Evolutionary conservation across 2,888 invertebrate genomes (phyloP), one percentile per base, ranked within the genome.

Genomic region (Cacoxenus indagator): DNA sequence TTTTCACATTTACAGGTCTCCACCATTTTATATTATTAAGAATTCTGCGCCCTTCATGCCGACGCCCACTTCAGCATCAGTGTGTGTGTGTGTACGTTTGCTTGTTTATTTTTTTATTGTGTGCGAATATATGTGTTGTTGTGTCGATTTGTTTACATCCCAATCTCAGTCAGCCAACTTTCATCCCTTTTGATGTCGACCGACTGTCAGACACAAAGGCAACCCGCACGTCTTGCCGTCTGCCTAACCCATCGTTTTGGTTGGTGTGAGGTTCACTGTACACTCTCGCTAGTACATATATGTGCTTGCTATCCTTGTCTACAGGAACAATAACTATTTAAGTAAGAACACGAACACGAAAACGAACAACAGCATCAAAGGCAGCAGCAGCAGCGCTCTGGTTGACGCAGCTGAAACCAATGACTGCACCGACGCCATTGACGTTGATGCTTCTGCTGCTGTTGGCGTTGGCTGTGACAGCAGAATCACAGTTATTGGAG

Each of bases 401-500:
- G 31, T 31, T 31, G 31, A 31, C 9, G 31, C n/a, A n/a, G n/a
- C 31, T 9, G 31, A 70, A 64, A 55, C 19, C 59, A 59, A 24
- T 55, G 70, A 48, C 24, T 69, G 22, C 59, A 51, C 37, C 31
- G 3, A 43, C 70, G 65, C 14, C 66, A 29, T 37, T 68, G 51
- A 17, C 61, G 66, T 66, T 70, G 73, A 26, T 24, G 73, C n/a
- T 55, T 45, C n/a, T 19, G 66, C 64, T 55, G 64, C 11, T 62
- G 51, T 26, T 48, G 27, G 43, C 54, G 55, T 26, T 65, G 17
- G 37, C 31, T 72, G 71, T 70, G 71, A 70, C 78, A 75, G 76
- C 82, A 81, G 78, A 79, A 83, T 80, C 80, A 83, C 79, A 84
- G 84, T 84, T 83, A 84, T 84, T 84, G 81, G 78, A 84, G 84